A percentile compares a stretch with the other conserved stretches of the same genome.
Conservation (phyloP, 2,888 invertebrate genomes). For the Pachymerium ferrugineum region DNA sequence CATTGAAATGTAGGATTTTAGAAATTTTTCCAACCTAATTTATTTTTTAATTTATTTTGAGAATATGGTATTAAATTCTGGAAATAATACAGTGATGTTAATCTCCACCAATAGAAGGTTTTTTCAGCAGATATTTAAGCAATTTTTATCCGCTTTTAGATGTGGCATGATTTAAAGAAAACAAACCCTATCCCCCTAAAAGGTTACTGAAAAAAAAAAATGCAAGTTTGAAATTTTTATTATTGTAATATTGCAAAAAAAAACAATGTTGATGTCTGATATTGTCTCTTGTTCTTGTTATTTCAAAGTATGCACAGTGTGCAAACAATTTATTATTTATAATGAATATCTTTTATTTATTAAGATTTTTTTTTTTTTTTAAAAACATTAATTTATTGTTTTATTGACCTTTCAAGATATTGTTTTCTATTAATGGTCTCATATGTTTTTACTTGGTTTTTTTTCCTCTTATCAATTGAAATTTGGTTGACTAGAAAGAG, state of each 20-base stretch:
- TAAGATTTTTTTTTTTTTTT: not conserved
- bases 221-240: conserved; percentile 2
- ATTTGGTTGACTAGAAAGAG: not conserved
- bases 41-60: not conserved
- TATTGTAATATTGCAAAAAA: too few relatives aligned
- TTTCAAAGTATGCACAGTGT: conserved; percentile 2
- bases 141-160: not conserved
- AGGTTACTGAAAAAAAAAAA: not conserved
- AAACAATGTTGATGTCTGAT: not conserved
- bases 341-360: not conserved
- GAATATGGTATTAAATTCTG: too few relatives aligned
- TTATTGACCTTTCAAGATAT: too few relatives aligned
- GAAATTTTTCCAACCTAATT: not conserved
- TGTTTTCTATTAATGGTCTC: too few relatives aligned
- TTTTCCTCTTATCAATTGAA: too few relatives aligned
- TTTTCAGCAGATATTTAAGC: not conserved
- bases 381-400: not conserved
- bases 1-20: not conserved
- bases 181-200: not conserved
- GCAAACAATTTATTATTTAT: not conserved
- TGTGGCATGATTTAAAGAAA: not conserved
- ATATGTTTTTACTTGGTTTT: too few relatives aligned
- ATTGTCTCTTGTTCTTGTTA: conserved; percentile 2
- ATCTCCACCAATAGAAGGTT: too few relatives aligned
- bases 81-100: too few relatives aligned